Evolutionary conservation across 1,140 invertebrate genomes (phyloP), one percentile per base, ranked within the genome.

Genomic region (Pissodes strobi): DNA sequence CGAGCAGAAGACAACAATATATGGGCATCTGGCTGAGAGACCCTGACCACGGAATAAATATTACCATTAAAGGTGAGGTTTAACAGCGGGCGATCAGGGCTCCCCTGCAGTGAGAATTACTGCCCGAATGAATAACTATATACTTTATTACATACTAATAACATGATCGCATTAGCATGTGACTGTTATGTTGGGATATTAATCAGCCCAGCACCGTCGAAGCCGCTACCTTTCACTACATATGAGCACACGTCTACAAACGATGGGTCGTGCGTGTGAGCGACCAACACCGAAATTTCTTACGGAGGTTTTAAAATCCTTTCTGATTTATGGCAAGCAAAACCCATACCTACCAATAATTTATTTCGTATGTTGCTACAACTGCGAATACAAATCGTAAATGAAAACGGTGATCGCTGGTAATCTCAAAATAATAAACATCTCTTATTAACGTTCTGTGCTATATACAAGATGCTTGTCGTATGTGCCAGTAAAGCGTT

Each of bases 121-220:
- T 78, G 76, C 76, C 74, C 71, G 66, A 78, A 76, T 74, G 76
- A 78, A 76, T 78, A 76, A 78, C 74, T 77, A 76, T 76, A 76
- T 78, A 76, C 76, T 78, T 78, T 78, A 78, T 78, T 78, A 76
- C 76, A 78, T 78, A 78, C 76, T 78, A 78, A 76, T 78, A 78
- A 78, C 75, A 74, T 72, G 69, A 66, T 65, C 72, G 73, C 71
- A 75, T 75, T 75, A 77, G 74, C 74, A 72, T 71, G 72, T 74
- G 75, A 77, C 74, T 72, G 52, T 66, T 62, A 56, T 67, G 59
- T 64, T 37, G 39, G 62, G 64, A 61, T 65, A 69, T 68, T 68
- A 73, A 71, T 71, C 68, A 69, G 65, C 61, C 48, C 39, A 48
- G 52, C 69, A 69, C 69, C 71, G 69, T 69, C 71, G 37, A 45